Conservation (phyloP, 35 echinoderm and acorn worm genomes). For the Heliocidaris tuberculata region DNA sequence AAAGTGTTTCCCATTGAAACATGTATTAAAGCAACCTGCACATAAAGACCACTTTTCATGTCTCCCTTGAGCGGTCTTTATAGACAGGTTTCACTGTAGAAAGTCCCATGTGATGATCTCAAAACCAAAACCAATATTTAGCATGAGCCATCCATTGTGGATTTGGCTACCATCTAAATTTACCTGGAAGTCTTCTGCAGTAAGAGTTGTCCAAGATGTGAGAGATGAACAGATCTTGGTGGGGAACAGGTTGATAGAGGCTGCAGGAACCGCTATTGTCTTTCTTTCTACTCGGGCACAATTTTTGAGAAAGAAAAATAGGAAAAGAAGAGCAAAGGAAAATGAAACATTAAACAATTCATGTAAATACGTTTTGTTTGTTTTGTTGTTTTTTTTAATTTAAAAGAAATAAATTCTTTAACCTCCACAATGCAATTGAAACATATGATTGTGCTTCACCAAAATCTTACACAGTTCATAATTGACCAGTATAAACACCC, state of each 20-base stretch:
- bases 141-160: no score
- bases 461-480: no score
- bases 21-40: no score
- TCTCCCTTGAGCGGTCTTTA: no score
- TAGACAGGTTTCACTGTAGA: no score
- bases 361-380: not conserved
- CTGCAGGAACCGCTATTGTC: conserved; percentile 68
- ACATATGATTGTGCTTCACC: no score
- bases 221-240: conserved; percentile 81
- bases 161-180: not conserved
- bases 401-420: not conserved
- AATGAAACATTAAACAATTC: not conserved
- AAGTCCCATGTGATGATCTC: no score
- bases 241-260: conserved; percentile 72
- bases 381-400: not conserved
- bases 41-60: no score
- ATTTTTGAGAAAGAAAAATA: not conserved
- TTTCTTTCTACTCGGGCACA: conserved; percentile 2
- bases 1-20: no score
- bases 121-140: no score
- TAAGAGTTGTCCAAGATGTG: conserved; percentile 70
- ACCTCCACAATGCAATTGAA: no score
- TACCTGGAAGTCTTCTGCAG: conserved; percentile 63
- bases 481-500: no score
- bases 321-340: not conserved